Conservation (phyloP, 1,140 invertebrate genomes). For the Drepana arcuata region DNA sequence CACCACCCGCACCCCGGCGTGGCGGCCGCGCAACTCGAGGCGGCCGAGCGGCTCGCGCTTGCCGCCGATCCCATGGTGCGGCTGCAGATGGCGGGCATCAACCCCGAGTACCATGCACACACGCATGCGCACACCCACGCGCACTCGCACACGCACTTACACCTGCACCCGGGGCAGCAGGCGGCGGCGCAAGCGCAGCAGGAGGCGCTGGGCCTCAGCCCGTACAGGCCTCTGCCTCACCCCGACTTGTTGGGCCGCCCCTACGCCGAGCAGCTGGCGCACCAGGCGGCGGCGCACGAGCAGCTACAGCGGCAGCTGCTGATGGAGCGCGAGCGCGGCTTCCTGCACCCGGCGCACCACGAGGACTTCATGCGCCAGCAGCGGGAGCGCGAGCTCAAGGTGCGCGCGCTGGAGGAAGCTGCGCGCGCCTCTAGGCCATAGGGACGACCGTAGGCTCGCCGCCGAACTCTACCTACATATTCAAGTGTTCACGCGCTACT, state of each 20-base stretch:
- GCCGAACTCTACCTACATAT: no score
- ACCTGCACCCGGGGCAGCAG: conserved; percentile 89
- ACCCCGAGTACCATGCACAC: conserved; percentile 85
- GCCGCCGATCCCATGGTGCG: conserved; percentile 75
- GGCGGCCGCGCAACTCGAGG: conserved; percentile 74
- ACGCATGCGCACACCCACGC: conserved; percentile 86
- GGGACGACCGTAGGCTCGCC: conserved; percentile 6
- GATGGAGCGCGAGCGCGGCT: conserved; percentile 82
- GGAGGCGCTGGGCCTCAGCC: conserved; percentile 67
- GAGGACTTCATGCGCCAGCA: conserved; percentile 87
- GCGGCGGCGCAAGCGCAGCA: conserved; percentile 80
- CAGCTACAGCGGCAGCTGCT: conserved; percentile 89
- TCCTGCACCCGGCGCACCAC: conserved; percentile 79
- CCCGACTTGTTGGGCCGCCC: conserved; percentile 83
- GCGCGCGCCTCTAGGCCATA: conserved; percentile 82
- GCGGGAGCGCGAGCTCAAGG: conserved; percentile 87
- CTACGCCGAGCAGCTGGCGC: conserved; percentile 87
- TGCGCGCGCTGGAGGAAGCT: conserved; percentile 87
- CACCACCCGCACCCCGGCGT: conserved; percentile 72
- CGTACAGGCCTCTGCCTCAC: conserved; percentile 75
- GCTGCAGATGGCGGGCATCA: conserved; percentile 89
- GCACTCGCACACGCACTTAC: conserved; percentile 92
- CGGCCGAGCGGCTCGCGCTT: conserved; percentile 58
- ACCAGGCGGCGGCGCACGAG: conserved; percentile 86
- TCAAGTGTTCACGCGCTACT: no score